phyloP scores from a whole-genome alignment of 1,140 invertebrate species.

The Laupala kohalensis region DNA sequence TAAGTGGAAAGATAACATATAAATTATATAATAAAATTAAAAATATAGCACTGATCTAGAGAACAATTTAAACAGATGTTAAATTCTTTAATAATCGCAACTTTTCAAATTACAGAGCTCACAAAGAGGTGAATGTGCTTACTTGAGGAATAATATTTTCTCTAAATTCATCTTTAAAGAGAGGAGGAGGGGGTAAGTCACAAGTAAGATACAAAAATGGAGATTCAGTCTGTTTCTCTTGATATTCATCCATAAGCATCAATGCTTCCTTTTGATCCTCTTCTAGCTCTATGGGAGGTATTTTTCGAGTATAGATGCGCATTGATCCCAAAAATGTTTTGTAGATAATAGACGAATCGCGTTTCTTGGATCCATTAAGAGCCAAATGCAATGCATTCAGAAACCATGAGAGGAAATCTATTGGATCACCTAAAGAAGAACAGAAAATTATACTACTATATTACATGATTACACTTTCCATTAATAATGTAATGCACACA shows the following conservation, averaged over 20 bases:
- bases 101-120: too few species aligned
- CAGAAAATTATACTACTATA: too few species aligned
- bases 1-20: too few species aligned
- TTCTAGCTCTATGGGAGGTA: slow-evolving; percentile 84
- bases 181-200: slow-evolving; percentile 87
- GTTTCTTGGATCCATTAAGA: slow-evolving; percentile 74
- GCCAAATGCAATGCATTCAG: slow-evolving; percentile 85
- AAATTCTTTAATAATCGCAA: not conserved
- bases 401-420: slow-evolving; percentile 95
- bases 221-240: slow-evolving; percentile 72
- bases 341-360: slow-evolving; percentile 80
- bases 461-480: too few species aligned
- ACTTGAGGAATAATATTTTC: slow-evolving; percentile 99
- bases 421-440: slow-evolving; percentile 68
- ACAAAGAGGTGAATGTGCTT: too few species aligned
- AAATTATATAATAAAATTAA: too few species aligned
- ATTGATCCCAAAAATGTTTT: slow-evolving; percentile 92
- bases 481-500: too few species aligned
- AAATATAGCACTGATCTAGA: not conserved
- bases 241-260: slow-evolving; percentile 73
- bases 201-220: slow-evolving; percentile 93
- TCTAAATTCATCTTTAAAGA: slow-evolving; percentile 92
- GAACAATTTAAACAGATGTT: not conserved
- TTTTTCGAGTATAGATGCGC: slow-evolving; percentile 87
- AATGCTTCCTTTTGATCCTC: slow-evolving; percentile 74